These are phyloP conservation scores for Polyergus mexicanus DNA, from an alignment of 1,140 invertebrate species.

Conservation along the genomic window DNA sequence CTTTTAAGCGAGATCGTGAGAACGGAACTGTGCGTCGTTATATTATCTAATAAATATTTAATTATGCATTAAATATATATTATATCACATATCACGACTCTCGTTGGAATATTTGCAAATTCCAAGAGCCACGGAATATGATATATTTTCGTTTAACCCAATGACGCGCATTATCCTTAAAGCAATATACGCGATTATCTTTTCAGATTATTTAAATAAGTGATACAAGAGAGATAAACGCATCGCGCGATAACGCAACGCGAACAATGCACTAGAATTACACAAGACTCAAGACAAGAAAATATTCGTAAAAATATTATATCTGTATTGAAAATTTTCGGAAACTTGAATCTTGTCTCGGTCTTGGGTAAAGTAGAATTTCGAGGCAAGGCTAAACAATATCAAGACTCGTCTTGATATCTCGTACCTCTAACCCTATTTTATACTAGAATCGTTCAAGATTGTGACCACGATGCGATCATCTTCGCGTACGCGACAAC, in stretches of 20 bases:
- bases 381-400: too few species aligned
- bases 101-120: neutral
- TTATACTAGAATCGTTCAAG: conserved; percentile 4
- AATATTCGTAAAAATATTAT: too few species aligned
- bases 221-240: conserved; percentile 8
- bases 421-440: neutral
- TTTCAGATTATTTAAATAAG: neutral
- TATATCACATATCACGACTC: neutral
- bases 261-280: neutral
- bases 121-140: neutral
- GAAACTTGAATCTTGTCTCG: too few species aligned
- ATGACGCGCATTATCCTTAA: neutral
- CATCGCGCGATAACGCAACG: neutral
- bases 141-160: neutral
- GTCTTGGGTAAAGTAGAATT: too few species aligned
- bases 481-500: neutral
- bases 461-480: conserved; percentile 24
- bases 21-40: conserved; percentile 14
- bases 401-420: too few species aligned
- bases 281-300: too few species aligned
- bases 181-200: conserved; percentile 20
- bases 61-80: conserved; percentile 29
- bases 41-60: conserved; percentile 34
- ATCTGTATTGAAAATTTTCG: too few species aligned
- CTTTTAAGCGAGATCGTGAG: neutral